A percentile compares a stretch with the other conserved stretches of the same genome.
Evolutionary conservation across 2,113 vertebrate genomes (phyloP).

Genomic region (Nicator chloris): DNA sequence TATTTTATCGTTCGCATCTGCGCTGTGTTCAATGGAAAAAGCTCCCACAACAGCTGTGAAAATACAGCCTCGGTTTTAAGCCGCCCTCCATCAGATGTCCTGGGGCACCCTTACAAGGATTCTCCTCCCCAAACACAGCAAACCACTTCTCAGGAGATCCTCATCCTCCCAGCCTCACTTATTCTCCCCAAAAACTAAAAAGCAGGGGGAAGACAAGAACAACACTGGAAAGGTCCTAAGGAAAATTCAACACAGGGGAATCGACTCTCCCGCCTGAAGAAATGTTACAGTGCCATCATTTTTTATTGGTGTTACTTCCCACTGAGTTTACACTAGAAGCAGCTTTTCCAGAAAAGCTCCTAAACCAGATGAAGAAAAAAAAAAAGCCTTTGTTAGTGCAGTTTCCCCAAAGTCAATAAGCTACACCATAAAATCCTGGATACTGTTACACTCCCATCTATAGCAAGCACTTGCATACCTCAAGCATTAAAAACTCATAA

Average conservation of each 20-base stretch:
- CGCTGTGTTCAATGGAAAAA: slow-evolving; percentile 4
- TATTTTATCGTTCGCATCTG: slow-evolving; percentile 50
- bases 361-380: background rate
- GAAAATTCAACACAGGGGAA: fast-evolving
- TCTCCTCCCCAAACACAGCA: background rate
- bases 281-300: background rate
- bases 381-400: background rate
- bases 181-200: background rate
- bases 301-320: background rate
- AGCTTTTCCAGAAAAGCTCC: background rate
- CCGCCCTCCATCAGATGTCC: background rate
- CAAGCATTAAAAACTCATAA: background rate
- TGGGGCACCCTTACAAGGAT: background rate
- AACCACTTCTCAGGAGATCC: background rate
- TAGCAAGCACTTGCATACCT: background rate
- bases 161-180: background rate
- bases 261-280: background rate
- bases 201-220: background rate
- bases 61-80: slow-evolving; percentile 7
- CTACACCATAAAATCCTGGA: background rate
- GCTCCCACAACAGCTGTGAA: slow-evolving; percentile 35
- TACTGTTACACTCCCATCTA: background rate
- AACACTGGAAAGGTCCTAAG: background rate
- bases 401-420: background rate
- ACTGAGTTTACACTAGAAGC: background rate